A percentile compares a stretch with the other conserved stretches of the same genome.
Evolutionary conservation across 2,113 vertebrate species (phyloP).

Genomic region (Dipodomys spectabilis): DNA sequence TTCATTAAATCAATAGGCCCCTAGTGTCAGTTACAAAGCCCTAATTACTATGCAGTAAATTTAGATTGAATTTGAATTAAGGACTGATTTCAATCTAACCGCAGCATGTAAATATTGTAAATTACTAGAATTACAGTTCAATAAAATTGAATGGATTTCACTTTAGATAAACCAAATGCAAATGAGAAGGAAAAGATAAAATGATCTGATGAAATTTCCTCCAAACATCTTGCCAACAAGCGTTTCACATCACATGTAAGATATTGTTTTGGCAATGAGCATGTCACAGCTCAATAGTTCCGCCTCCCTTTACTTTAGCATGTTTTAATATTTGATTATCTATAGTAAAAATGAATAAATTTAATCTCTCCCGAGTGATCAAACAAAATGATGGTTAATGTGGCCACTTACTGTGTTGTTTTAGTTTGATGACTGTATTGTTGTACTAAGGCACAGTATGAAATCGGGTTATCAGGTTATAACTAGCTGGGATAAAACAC

Average conservation of each 20-base stretch:
- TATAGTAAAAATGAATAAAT: slow-evolving; percentile 89
- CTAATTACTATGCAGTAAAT: slow-evolving; percentile 93
- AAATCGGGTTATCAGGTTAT: slow-evolving; percentile 88
- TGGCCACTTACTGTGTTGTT: slow-evolving; percentile 88
- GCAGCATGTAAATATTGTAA: slow-evolving; percentile 92
- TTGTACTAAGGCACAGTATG: slow-evolving; percentile 88
- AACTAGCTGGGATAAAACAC: slow-evolving; percentile 85
- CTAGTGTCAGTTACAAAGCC: slow-evolving; percentile 91
- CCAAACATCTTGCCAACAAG: slow-evolving; percentile 79
- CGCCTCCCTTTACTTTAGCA: slow-evolving; percentile 79
- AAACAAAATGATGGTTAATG: slow-evolving; percentile 89
- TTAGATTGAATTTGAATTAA: slow-evolving; percentile 94
- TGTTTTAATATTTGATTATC: slow-evolving; percentile 91
- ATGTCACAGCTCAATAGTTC: slow-evolving; percentile 74
- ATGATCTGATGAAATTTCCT: slow-evolving; percentile 77
- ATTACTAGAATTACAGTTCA: slow-evolving; percentile 92
- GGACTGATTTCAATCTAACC: slow-evolving; percentile 91
- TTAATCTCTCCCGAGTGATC: slow-evolving; percentile 90
- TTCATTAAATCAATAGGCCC: slow-evolving; percentile 93
- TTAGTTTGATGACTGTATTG: slow-evolving; percentile 89
- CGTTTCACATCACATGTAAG: slow-evolving; percentile 17
- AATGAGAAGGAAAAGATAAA: slow-evolving; percentile 77
- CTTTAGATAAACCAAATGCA: slow-evolving; percentile 89
- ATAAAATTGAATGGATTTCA: slow-evolving; percentile 91
- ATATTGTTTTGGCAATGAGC: slow-evolving; percentile 73